Evolutionary conservation across 2,113 vertebrate genomes (phyloP), one percentile per base, ranked within the genome.

Genomic region (Microtus ochrogaster): DNA sequence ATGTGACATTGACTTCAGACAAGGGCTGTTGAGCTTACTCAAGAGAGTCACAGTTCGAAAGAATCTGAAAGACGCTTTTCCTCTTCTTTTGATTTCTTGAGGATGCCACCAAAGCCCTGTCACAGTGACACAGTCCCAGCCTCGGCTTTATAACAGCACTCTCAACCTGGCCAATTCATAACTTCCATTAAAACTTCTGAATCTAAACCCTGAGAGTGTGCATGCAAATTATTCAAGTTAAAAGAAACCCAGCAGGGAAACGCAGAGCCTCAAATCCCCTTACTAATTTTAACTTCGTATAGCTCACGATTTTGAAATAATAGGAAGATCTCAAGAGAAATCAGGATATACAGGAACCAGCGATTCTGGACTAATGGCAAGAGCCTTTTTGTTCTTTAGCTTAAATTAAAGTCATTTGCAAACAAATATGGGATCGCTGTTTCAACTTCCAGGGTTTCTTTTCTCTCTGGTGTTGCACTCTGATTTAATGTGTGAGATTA

Each of bases 251-350:
- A 85, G 36, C 36, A 95, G 95, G 89, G 96, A 97, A 95, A 95
- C 44, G 26, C 19, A 92, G 55, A 86, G 83, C 95, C 87, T 95
- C 96, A 96, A 97, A 97, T 97, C 92, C 94, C 96, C 65, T 97
- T 90, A 90, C 94, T 97, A 97, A 97, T 97, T 98, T 98, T 97
- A 95, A 94, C 97, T 97, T 97, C 65, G 44, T 92, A 94, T 61
- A 87, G 68, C 63, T 95, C 95, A 86, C 95, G 91, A 95, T 97
- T 96, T 94, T 97, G 83, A 94, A 97, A 97, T 97, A 96, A 97
- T 97, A 95, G 92, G 66, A 96, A 88, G 78, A 91, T 95, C 98
- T 96, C 98, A 92, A 73, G 96, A 96, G 96, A 96, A 97, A 97
- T 97, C 85, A 97, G 92, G 82, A 91, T 86, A 87, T 91, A 90